A percentile compares a stretch with the other conserved stretches of the same genome.
These are phyloP conservation scores for Panthera uncia DNA, from an alignment of 2,113 vertebrate species.

Conservation along the genomic window DNA sequence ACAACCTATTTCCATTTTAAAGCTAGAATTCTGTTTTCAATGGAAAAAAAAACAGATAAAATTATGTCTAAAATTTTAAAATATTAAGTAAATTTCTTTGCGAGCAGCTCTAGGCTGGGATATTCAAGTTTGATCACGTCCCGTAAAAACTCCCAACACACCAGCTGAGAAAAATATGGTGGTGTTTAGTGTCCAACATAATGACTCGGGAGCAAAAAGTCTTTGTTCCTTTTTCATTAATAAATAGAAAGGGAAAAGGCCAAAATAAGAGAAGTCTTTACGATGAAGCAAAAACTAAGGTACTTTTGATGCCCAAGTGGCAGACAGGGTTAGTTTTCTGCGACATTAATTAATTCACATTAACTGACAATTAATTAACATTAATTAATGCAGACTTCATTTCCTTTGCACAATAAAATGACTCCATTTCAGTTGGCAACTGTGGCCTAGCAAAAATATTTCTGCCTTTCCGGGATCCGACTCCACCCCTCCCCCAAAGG, in stretches of 20 bases:
- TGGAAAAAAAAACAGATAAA: not conserved
- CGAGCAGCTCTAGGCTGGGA: not conserved
- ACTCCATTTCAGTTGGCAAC: conserved; percentile 49
- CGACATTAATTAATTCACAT: not conserved
- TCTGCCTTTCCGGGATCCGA: conserved; percentile 33
- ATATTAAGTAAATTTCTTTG: not conserved
- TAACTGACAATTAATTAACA: not conserved
- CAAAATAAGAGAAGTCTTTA: conserved; percentile 44
- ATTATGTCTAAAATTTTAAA: not conserved
- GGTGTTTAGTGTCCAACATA: conserved; percentile 18
- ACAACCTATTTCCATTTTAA: not conserved
- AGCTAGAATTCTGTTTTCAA: not conserved
- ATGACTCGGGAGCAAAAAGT: conserved; percentile 30
- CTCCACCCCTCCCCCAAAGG: not conserved
- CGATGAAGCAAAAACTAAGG: conserved; percentile 29
- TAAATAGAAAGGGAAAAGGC: conserved; percentile 48
- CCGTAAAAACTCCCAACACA: not conserved
- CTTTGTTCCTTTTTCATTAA: conserved; percentile 59
- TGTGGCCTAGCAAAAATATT: conserved; percentile 59
- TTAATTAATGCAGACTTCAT: conserved; percentile 61
- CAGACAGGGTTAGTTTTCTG: conserved; percentile 51
- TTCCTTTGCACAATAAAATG: conserved; percentile 67
- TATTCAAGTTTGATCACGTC: not conserved
- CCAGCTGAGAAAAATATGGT: not conserved
- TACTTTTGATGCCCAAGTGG: conserved; percentile 63